Base-by-base conservation (phyloP, 2,888 invertebrate species). In the Bimastos eiseni region DNA sequence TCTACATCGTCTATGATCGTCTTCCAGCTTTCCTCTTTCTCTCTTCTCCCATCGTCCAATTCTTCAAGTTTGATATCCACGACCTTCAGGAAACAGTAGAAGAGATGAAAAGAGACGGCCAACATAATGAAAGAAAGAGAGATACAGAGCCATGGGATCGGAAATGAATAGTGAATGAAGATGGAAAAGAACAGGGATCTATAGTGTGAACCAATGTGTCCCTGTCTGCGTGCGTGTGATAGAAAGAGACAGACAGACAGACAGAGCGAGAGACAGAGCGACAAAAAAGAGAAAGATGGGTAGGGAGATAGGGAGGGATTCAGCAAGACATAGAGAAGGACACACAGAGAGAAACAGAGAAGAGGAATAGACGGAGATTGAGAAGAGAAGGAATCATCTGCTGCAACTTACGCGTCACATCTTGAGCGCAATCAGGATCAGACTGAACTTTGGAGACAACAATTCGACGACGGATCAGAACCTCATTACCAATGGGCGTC, bases 401-500 rank as follows among this genome's bases (percentile, higher is more conserved):
- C 70, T 70, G 30, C n/a, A 70, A 70, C 30, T 70, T 70, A 30
- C n/a, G 70, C 70, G 30, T 70, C 70, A n/a, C 70, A 70, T n/a
- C n/a, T 70, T n/a, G n/a, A 70, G 8, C n/a, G 70, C 5, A 70
- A 70, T 30, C n/a, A 11, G 70, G 70, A 5, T n/a, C n/a, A n/a
- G 70, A 70, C 70, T 70, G 70, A 70, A 70, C 70, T 70, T 70
- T 70, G 70, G 70, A 70, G 70, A 70, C 70, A 70, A 70, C 70
- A 70, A n/a, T 1, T n/a, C 70, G 70, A n/a, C 70, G 30, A n/a
- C 30, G 70, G n/a, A 49, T 49, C 24, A n/a, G 70, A n/a, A n/a
- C 70, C 70, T n/a, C 0, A 70, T n/a, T 6, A 70, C n/a, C 70
- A 6, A 0, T 8, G 5, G 3, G 2, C 13, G 15, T 41, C 15